phyloP scores from a whole-genome alignment of 2,888 invertebrate genomes.

The Mycogona germanica region DNA sequence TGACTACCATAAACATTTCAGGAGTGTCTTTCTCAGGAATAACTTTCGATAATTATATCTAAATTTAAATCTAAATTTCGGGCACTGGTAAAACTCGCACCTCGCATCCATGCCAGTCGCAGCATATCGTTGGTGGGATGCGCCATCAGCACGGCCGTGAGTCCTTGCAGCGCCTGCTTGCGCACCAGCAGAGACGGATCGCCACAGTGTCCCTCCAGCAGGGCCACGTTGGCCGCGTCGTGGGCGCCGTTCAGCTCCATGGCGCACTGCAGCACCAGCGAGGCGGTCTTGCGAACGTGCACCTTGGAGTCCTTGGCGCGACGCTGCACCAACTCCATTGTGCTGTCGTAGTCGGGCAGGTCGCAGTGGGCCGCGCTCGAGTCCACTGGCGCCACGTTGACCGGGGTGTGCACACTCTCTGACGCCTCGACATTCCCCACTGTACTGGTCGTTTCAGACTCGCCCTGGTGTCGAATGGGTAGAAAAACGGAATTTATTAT shows the following conservation, averaged over 20 bases:
- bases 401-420: too few relatives aligned
- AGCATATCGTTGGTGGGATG: conserved; percentile 35
- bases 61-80: neutral
- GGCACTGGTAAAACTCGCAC: conserved; percentile 17
- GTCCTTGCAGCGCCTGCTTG: conserved; percentile 40
- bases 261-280: conserved; percentile 36
- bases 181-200: conserved; percentile 42
- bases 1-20: too few relatives aligned
- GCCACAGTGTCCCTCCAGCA: conserved; percentile 35
- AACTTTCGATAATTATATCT: conserved; percentile 4
- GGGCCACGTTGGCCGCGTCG: conserved; percentile 24
- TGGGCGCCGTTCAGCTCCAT: conserved; percentile 29
- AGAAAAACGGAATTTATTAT: too few relatives aligned
- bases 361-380: too few relatives aligned
- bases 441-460: too few relatives aligned
- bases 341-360: neutral
- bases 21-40: too few relatives aligned
- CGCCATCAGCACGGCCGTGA: conserved; percentile 39
- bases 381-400: too few relatives aligned
- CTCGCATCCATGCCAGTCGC: conserved; percentile 36
- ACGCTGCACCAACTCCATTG: conserved; percentile 35
- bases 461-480: too few relatives aligned
- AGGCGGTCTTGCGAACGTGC: conserved; percentile 41
- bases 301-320: conserved; percentile 42
- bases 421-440: too few relatives aligned